Base-by-base conservation (phyloP, 1,140 invertebrate species). In the Drosophila micromelanica region DNA sequence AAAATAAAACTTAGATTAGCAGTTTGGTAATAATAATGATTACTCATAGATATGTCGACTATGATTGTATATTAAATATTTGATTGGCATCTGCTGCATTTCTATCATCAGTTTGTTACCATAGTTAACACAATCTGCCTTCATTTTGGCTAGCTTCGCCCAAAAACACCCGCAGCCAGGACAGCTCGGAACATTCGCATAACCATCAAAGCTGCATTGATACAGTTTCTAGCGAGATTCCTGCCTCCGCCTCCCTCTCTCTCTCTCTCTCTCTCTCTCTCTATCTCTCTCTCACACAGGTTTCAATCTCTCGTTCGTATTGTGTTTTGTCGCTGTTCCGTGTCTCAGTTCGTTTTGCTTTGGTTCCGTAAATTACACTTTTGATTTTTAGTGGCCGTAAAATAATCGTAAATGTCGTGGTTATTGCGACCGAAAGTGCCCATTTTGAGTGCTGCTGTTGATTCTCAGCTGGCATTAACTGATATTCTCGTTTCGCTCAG, bases 331-430 rank as follows among this genome's bases (percentile, higher is more conserved):
- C 75, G 69, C 79, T 71, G 77, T 70, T 72, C 57, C 15, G 56
- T 55, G 79, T 79, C 80, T 85, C 63, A 56, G 72, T 73, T 80
- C 80, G 75, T 60, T 85, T 85, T 77, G 77, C 77, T 80, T 85
- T 80, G 69, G 78, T 90, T 91, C 75, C 84, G 80, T 91, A 91
- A 90, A 91, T 91, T 91, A 90, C 87, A 90, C 89, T 91, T 91
- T 91, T 91, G 90, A 91, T 91, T 91, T 91, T 91, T 91, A 91
- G 80, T 90, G 90, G 73, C 78, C 86, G 90, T 91, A 91, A 91
- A 91, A 91, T 91, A 91, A 91, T 91, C 90, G 90, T 91, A 91
- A 91, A 91, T 91, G 90, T 91, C 90, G 86, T 89, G 75, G 82
- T 91, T 91, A 91, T 90, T 91, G 90, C 86, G 86, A 90, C 82